Evolutionary conservation across 2,113 vertebrate species (phyloP), one percentile per base, ranked within the genome.

Genomic region (Camelus dromedarius): DNA sequence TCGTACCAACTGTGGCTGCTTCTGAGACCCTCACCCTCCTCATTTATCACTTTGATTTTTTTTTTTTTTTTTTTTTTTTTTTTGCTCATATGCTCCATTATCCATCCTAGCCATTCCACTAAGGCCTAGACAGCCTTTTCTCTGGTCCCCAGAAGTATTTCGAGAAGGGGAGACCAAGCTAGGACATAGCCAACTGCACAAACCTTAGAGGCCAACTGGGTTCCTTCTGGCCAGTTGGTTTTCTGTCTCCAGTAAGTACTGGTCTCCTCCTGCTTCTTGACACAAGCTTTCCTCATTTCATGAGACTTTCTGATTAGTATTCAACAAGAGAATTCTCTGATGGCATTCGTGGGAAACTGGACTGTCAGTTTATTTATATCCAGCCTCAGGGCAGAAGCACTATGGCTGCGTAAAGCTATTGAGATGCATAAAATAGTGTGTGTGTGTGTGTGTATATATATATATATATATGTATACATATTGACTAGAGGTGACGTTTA

Each of bases 331-430:
- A 69, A 3, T 92, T 94, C 89, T 96, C 93, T 96, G 86, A 95
- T 96, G 96, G 96, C 96, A 97, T 97, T 97, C 96, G 94, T 96
- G 96, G 95, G 91, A 98, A 98, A 96, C 92, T 84, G 97, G 97
- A 85, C 96, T 98, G 98, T 96, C 97, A 94, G 93, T 97, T 98
- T 98, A 98, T 98, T 98, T 98, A 98, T 97, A 95, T 72, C 64
- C 75, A 94, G 97, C 98, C 97, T 98, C 48, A 92, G 97, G 97
- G 95, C 93, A 97, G 89, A 97, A 86, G 88, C 50, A 58, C 72
- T 89, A 73, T 97, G 92, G 38, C 30, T 98, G 92, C 95, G 64
- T 97, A 97, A 97, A 97, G 94, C 91, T 97, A 75, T 67, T 82
- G 89, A 97, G 93, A 93, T 85, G 54, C 72, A 96, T 93, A 94